These are phyloP conservation scores for Nansenia antarctica DNA, from an alignment of 2,113 vertebrate species.

Conservation along the genomic window DNA sequence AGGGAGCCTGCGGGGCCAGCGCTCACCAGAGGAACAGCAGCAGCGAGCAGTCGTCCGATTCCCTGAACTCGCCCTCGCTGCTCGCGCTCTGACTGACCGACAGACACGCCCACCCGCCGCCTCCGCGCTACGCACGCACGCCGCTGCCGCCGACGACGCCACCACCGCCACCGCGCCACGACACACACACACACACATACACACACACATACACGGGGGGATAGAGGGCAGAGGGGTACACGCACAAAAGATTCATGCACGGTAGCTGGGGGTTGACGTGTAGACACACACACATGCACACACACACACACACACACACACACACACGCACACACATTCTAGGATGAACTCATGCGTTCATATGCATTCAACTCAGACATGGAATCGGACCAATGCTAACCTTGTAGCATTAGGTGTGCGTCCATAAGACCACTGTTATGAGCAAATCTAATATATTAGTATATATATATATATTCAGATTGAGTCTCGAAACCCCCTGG, in stretches of 20 bases:
- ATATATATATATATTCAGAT: conserved; percentile 18
- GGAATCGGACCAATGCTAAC: neutral
- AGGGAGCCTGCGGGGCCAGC: conserved; percentile 92
- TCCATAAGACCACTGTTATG: conserved; percentile 13
- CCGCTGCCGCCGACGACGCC: conserved; percentile 20
- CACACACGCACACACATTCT: neutral
- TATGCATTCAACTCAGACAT: conserved; percentile 30
- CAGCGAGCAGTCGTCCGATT: conserved; percentile 94
- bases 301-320: neutral
- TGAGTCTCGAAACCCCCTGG: conserved; percentile 13
- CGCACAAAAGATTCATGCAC: too few relatives aligned
- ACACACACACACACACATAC: neutral
- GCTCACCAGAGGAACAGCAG: conserved; percentile 93
- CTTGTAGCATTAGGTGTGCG: neutral
- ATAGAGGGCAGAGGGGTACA: too few relatives aligned
- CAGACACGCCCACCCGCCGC: conserved; percentile 48
- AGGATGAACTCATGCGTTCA: neutral
- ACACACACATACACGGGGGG: conserved; percentile 27
- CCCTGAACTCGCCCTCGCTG: conserved; percentile 94
- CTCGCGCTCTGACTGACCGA: conserved; percentile 87
- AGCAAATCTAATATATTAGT: conserved; percentile 9
- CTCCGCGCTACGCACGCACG: neutral
- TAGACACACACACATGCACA: conserved; percentile 35
- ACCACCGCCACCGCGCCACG: too few relatives aligned
- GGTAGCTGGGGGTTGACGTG: conserved; percentile 49